Percentiles rank a stretch among this genome's conserved stretches.
Evolutionary conservation across 2,113 vertebrate genomes (phyloP).

Genomic region (Melanerpes formicivorus): DNA sequence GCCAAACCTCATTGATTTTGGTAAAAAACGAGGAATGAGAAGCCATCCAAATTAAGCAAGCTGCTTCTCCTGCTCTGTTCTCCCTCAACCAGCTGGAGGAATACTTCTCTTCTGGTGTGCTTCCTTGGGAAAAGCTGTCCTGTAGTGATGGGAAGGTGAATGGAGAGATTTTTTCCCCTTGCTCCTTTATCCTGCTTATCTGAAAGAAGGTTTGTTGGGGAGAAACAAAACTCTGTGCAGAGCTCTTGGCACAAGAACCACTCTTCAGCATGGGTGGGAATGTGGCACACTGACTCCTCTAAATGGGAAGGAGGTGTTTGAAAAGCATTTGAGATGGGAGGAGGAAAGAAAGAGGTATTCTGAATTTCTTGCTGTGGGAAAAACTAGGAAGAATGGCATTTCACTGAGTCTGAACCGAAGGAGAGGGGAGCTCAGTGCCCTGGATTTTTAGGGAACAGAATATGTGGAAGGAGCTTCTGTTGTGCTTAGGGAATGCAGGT

Average conservation of each 20-base stretch:
- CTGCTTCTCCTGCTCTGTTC: not conserved
- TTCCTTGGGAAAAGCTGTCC: not conserved
- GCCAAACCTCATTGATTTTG: not conserved
- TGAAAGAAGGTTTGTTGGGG: not conserved
- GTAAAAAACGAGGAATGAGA: not conserved
- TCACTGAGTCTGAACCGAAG: not conserved
- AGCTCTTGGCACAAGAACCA: not conserved
- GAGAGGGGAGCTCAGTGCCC: not conserved
- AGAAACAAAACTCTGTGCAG: not conserved
- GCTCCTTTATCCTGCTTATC: not conserved
- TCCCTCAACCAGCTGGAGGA: not conserved
- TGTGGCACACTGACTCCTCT: constrained; percentile 3
- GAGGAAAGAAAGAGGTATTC: constrained; percentile 28
- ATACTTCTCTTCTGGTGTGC: not conserved
- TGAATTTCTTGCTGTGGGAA: constrained; percentile 17
- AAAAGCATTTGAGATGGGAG: constrained; percentile 3
- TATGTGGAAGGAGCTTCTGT: constrained; percentile 43
- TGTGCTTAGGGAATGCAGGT: constrained; percentile 53
- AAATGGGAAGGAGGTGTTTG: constrained; percentile 52
- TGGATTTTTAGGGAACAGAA: not conserved
- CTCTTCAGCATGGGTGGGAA: constrained; percentile 28
- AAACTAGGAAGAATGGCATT: constrained; percentile 8
- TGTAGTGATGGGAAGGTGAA: not conserved
- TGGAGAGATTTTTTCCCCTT: not conserved
- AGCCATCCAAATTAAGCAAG: not conserved